Evolutionary conservation across 2,113 vertebrate species (phyloP).

Genomic region (Hepsetus odoe): DNA sequence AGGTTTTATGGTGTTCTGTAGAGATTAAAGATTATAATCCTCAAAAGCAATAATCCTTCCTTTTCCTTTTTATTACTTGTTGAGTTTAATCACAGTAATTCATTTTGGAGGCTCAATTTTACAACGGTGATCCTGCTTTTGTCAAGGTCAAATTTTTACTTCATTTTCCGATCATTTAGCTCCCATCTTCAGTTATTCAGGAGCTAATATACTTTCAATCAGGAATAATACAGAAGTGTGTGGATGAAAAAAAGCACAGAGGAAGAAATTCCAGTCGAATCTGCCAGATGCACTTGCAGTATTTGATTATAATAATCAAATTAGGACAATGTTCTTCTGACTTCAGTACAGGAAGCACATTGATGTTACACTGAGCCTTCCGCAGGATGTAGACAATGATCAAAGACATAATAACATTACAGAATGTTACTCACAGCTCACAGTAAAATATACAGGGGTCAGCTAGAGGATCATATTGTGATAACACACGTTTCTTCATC

Average conservation of each 20-base stretch:
- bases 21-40: conserved; percentile 17
- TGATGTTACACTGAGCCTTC: background rate
- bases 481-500: too few relatives aligned
- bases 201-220: background rate
- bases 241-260: background rate
- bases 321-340: conserved; percentile 9
- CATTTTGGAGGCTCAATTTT: background rate
- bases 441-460: too few relatives aligned
- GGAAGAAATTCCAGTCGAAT: background rate
- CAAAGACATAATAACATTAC: background rate
- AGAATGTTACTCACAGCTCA: background rate
- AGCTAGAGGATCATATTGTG: too few relatives aligned
- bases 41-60: background rate
- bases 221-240: background rate
- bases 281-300: background rate
- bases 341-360: conserved; percentile 1
- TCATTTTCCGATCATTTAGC: too few relatives aligned
- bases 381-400: background rate
- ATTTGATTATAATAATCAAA: background rate
- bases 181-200: too few relatives aligned
- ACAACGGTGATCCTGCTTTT: background rate
- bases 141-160: background rate
- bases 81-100: background rate
- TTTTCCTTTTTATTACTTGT: background rate
- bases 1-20: background rate